Conservation (phyloP, 2,797 vertebrate species). For the Dermochelys coriacea region DNA sequence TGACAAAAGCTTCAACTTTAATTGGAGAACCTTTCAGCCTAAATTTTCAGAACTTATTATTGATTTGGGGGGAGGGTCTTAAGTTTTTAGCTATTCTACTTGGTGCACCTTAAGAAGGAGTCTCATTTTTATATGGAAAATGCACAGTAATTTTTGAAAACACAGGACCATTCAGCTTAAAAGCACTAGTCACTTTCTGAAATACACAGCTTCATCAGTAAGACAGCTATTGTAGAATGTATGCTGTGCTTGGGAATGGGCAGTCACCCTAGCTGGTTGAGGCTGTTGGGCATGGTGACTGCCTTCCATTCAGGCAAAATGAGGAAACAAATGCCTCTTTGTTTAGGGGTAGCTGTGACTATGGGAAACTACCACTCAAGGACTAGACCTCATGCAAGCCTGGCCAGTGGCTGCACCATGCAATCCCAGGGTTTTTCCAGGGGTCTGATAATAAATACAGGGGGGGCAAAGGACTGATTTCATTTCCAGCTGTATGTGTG, state of each 20-base stretch:
- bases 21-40: neutral
- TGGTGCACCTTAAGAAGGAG: neutral
- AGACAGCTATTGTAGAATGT: neutral
- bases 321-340: neutral
- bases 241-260: neutral
- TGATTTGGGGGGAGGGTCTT: neutral
- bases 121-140: neutral
- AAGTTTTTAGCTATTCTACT: neutral
- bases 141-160: neutral
- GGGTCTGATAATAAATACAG: neutral
- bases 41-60: neutral
- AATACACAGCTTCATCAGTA: neutral
- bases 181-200: neutral
- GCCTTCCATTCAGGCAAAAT: neutral
- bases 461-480: neutral
- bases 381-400: neutral
- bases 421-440: neutral
- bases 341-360: neutral
- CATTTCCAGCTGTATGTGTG: neutral
- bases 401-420: neutral
- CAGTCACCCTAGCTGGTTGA: neutral
- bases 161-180: neutral
- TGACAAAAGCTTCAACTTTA: neutral
- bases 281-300: neutral
- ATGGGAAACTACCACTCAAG: neutral